phyloP scores from a whole-genome alignment of 37 sponge, comb jelly and placozoan genomes.

The Cladorhizidae sp. region DNA sequence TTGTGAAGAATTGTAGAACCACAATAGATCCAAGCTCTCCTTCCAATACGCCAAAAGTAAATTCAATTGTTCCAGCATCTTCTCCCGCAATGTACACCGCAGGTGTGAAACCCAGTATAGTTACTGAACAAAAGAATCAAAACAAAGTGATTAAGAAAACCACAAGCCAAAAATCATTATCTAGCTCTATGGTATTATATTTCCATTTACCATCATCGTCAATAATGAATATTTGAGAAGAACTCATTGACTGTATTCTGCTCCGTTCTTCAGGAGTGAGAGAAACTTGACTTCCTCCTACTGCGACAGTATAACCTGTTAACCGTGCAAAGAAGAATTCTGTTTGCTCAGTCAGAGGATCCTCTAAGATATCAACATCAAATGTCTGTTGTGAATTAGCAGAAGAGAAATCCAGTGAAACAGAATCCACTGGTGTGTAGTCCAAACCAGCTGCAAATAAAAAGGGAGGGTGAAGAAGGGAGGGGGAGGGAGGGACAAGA shows the following conservation, averaged over 20 bases:
- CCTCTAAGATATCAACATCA: not conserved
- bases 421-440: not conserved
- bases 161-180: no score
- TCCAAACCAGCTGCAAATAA: not conserved
- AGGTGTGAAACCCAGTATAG: conserved; percentile 13
- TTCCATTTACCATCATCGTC: not conserved
- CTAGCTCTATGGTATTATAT: no score
- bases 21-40: conserved; percentile 19
- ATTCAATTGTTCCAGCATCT: conserved; percentile 8
- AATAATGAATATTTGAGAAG: not conserved
- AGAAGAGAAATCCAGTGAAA: not conserved
- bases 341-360: not conserved
- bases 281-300: not conserved
- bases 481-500: no score
- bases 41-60: not conserved
- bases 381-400: not conserved
- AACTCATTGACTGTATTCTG: not conserved
- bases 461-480: no score
- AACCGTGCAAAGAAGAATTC: not conserved
- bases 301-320: not conserved
- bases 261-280: not conserved
- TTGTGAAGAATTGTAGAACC: conserved; percentile 23
- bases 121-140: not conserved
- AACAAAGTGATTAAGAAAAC: no score
- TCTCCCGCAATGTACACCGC: conserved; percentile 6